These are phyloP conservation scores for Merodon equestris DNA, from an alignment of 2,888 invertebrate species.

Conservation along the genomic window DNA sequence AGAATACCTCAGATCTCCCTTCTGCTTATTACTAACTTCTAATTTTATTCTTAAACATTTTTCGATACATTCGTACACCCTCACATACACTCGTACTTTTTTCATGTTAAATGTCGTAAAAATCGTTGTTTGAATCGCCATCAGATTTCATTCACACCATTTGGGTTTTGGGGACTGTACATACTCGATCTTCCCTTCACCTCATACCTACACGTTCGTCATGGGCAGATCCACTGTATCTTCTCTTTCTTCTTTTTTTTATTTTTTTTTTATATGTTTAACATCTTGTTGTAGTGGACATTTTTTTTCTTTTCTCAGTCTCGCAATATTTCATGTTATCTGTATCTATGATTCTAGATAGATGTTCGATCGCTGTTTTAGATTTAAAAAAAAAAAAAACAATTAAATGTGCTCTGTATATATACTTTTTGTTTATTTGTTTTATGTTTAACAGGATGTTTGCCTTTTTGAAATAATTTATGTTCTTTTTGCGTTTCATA, in stretches of 20 bases:
- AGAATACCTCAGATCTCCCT: slow-evolving; percentile 6
- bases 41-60: background rate
- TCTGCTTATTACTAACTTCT: slow-evolving; percentile 26
- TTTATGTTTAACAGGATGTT: slow-evolving; percentile 6
- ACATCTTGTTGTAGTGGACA: slow-evolving; percentile 3
- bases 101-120: slow-evolving; percentile 39
- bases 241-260: slow-evolving; percentile 3
- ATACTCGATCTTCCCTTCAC: slow-evolving; percentile 45
- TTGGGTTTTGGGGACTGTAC: slow-evolving; percentile 37
- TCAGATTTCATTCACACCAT: background rate
- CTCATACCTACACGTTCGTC: slow-evolving; percentile 26
- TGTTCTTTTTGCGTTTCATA: slow-evolving; percentile 73
- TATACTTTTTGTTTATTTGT: slow-evolving; percentile 26
- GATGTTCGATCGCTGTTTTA: background rate
- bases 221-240: slow-evolving; percentile 19
- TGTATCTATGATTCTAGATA: slow-evolving; percentile 2
- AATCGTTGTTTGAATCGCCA: slow-evolving; percentile 30
- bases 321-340: slow-evolving; percentile 45
- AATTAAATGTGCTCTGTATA: slow-evolving; percentile 31
- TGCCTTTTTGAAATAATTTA: slow-evolving; percentile 3
- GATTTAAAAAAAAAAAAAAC: slow-evolving; percentile 13
- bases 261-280: slow-evolving; percentile 16
- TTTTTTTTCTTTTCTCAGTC: slow-evolving; percentile 23
- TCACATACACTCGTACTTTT: background rate
- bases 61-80: too few relatives aligned